Base-by-base conservation (phyloP, 64 coral and sea anemone genomes). In the Anthopleura sola region DNA sequence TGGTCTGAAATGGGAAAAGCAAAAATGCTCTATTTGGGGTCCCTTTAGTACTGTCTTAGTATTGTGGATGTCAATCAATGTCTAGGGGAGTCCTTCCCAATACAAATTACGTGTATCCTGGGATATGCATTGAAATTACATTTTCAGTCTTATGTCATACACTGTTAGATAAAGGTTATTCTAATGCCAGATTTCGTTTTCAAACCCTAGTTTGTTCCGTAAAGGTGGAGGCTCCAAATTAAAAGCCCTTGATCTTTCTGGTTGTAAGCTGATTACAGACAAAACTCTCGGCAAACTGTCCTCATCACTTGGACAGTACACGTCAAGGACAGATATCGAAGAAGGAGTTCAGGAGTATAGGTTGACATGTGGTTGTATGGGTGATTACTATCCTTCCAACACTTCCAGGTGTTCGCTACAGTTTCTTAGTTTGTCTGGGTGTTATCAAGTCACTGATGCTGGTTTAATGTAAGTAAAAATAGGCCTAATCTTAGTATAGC, bases 361-460 rank as follows among this genome's bases (percentile, higher is more conserved):
- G 16, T 36, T 60, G 36, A 80, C 85, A 21, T 84, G 78, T 94
- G 90, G 58, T 46, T 91, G 53, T 90, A 49, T 34, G 81, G 47
- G 34, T 36, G 51, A 53, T 39, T 21, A 85, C 40, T 26, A 3
- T 44, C 21, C 36, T 18, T 56, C 79, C 28, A 33, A 23, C 23
- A 55, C 23, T 32, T 60, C 24, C 16, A 94, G 78, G 81, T 78
- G 86, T 68, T 90, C 88, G 36, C 92, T 98, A 36, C 60, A 82
- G 78, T 90, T 94, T 75, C 85, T 98, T 48, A 88, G 91, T 15
- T 66, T 98, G 49, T 98, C 96, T 76, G 96, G 96, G 13, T 98
- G 96, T 55, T 98, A 98, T 51, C 92, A 98, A 86, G 33, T 98
- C 26, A 98, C 96, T 84, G 92, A 98, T 75, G 84, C 57, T 28